phyloP scores from a whole-genome alignment of 92 coral and sea anemone genomes.

The Porites rus region DNA sequence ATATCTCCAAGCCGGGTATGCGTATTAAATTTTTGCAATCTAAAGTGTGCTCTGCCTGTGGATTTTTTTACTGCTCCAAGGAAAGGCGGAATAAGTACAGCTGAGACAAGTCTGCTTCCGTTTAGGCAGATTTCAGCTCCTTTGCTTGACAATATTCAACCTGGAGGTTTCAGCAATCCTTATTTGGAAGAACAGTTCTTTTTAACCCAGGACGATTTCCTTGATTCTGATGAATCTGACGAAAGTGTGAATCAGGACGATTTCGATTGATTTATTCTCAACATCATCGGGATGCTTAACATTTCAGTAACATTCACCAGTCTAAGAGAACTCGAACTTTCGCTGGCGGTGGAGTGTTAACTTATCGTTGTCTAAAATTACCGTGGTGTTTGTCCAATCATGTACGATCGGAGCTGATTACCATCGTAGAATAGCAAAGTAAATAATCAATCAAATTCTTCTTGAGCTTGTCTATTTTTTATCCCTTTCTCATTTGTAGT shows the following conservation, averaged over 20 bases:
- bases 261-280: not conserved
- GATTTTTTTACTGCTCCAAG: not conserved
- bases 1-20: not conserved
- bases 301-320: too few relatives aligned
- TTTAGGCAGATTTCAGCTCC: not conserved
- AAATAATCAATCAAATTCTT: too few relatives aligned
- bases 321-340: too few relatives aligned
- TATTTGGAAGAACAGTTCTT: slow-evolving; percentile 1
- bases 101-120: not conserved
- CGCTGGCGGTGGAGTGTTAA: too few relatives aligned
- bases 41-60: not conserved
- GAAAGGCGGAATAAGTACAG: not conserved
- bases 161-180: not conserved
- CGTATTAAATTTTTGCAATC: not conserved
- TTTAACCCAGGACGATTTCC: not conserved
- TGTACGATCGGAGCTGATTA: too few relatives aligned
- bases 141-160: not conserved
- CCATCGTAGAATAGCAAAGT: too few relatives aligned
- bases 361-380: too few relatives aligned
- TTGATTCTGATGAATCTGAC: too few relatives aligned
- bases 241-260: not conserved
- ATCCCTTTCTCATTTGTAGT: too few relatives aligned
- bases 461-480: too few relatives aligned
- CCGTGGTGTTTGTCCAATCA: too few relatives aligned
- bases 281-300: not conserved